Evolutionary conservation across 2,888 invertebrate genomes (phyloP), one percentile per base, ranked within the genome.

Genomic region (Cantharis rufa): DNA sequence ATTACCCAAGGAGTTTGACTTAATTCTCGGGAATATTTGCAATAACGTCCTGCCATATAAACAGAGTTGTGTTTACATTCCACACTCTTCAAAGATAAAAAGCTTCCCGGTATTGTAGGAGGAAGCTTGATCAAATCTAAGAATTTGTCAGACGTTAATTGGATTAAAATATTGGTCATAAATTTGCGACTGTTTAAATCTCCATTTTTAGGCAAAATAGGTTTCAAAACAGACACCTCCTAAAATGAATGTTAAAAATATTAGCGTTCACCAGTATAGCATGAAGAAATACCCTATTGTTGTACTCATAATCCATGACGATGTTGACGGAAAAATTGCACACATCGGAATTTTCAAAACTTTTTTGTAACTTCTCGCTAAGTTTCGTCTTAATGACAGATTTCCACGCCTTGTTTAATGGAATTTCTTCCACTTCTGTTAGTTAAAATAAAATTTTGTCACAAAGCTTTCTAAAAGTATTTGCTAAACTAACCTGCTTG

Each of bases 1-100:
- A 97, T 89, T 73, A 97, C 88, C 98, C 98, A 99, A 0, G 98
- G 98, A 0, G 98, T 97, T 89, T 99, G 99, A 71, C 97, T 95
- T 27, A 99, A 88, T 80, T 91, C 89, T 70, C 98, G 91, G 3
- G 95, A 95, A 84, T 93, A 92, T 88, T 98, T 98, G 81, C 94
- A 91, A 87, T 98, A 98, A 72, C 97, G 89, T 83, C 95, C 89
- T 87, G 89, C 95, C 72, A 95, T 85, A 86, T 91, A 94, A 27
- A 93, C 85, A 11, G 94, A 91, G 76, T 90, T 89, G 81, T 93
- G 92, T 3, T 87, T 86, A 80, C 91, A 91, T 1, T 87, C 86
- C 3, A 93, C 90, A 69, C 88, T 87, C 18, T 90, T 90, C 81
- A 91, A 90, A 3, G 80, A 81, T 4, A 91, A 88, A 24, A 83